Evolutionary conservation across 2,888 invertebrate species (phyloP).

Genomic region (Ennomos erosarius): DNA sequence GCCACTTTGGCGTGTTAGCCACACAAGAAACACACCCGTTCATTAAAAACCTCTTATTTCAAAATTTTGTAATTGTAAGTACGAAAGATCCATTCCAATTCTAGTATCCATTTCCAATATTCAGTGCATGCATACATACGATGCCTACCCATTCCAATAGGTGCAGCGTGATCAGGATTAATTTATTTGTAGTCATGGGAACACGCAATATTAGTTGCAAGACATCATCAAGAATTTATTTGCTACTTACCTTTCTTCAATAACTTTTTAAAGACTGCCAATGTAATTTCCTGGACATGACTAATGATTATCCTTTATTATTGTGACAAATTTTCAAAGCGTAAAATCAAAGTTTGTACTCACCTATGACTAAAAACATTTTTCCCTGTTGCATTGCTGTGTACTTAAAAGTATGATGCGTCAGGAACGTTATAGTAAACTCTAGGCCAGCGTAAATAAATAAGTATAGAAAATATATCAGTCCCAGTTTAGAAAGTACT

Average conservation of each 20-base stretch:
- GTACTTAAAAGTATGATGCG: slow-evolving; percentile 95
- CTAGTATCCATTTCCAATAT: no score
- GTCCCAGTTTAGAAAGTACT: slow-evolving; percentile 88
- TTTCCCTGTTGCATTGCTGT: slow-evolving; percentile 98
- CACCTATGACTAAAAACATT: slow-evolving; percentile 98
- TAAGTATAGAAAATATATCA: slow-evolving; percentile 95
- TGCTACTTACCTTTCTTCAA: not conserved
- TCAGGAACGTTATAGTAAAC: slow-evolving; percentile 98
- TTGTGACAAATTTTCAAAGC: not conserved
- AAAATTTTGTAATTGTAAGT: no score
- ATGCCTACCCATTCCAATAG: no score
- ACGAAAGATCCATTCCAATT: no score
- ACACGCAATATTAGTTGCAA: no score
- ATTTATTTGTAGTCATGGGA: no score
- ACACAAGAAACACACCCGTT: no score
- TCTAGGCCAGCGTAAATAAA: slow-evolving; percentile 98
- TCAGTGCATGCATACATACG: no score
- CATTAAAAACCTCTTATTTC: no score
- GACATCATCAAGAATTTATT: not conserved
- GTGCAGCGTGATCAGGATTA: no score
- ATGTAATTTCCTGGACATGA: not conserved
- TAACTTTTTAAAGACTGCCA: not conserved
- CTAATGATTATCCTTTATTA: not conserved
- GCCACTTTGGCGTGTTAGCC: no score
- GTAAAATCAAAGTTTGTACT: slow-evolving; percentile 39